Evolutionary conservation across 2,888 invertebrate genomes (phyloP).

Genomic region (Dermolepida albohirtum): DNA sequence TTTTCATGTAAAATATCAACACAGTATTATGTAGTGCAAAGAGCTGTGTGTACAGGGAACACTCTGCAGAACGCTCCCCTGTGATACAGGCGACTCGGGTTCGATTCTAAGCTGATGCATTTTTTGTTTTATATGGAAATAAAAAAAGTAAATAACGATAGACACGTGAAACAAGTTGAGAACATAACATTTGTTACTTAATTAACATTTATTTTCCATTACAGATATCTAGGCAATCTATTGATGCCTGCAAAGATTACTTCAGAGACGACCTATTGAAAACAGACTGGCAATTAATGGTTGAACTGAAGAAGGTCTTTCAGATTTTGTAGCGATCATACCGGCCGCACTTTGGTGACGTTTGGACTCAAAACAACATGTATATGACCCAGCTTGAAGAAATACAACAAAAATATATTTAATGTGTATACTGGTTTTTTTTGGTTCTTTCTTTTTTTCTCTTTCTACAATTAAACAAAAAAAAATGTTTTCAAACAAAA

Average conservation of each 20-base stretch:
- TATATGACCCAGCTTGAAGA: constrained; percentile 2
- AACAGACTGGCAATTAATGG: constrained; percentile 98
- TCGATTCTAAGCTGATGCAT: constrained; percentile 69
- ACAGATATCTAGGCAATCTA: constrained; percentile 96
- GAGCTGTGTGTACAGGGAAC: too few species aligned
- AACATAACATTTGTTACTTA: too few species aligned
- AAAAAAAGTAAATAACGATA: too few species aligned
- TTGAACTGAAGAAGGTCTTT: constrained; percentile 97
- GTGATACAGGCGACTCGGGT: constrained; percentile 69
- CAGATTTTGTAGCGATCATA: constrained; percentile 83
- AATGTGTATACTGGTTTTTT: constrained; percentile 2
- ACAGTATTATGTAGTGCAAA: too few species aligned
- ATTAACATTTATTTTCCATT: constrained; percentile 58
- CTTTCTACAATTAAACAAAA: too few species aligned
- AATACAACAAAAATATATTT: background rate
- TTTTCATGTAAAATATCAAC: too few species aligned
- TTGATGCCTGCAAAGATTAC: constrained; percentile 99
- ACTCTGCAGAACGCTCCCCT: constrained; percentile 69
- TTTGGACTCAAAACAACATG: constrained; percentile 6
- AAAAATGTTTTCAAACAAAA: too few species aligned
- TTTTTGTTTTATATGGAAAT: too few species aligned
- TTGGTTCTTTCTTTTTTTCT: too few species aligned
- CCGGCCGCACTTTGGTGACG: background rate
- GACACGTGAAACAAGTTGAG: too few species aligned
- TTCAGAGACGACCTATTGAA: constrained; percentile 98